Percentiles rank a stretch among this genome's conserved stretches.
phyloP scores from a whole-genome alignment of 2,113 vertebrate species.

The Dromiciops gliroides region DNA sequence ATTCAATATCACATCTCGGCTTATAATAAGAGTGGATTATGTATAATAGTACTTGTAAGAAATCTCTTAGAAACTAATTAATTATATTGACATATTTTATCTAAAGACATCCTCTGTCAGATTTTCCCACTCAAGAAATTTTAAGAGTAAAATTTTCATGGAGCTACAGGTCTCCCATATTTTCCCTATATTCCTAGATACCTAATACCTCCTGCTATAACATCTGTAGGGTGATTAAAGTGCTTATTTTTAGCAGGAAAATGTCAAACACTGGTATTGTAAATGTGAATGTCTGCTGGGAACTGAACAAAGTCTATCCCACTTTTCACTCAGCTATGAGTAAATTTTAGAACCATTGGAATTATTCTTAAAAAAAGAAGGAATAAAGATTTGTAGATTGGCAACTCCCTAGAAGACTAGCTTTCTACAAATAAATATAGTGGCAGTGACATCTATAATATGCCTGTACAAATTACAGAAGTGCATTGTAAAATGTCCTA shows the following conservation, averaged over 20 bases:
- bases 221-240: neutral
- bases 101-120: too few species aligned
- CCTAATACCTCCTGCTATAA: neutral
- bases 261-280: neutral
- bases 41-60: neutral
- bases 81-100: neutral
- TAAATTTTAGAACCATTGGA: neutral
- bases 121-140: neutral
- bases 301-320: neutral
- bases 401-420: neutral
- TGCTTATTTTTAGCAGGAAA: neutral
- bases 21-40: neutral
- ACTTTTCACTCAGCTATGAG: neutral
- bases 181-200: neutral
- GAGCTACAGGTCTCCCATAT: fast-evolving
- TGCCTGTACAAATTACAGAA: neutral
- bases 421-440: neutral
- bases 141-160: neutral
- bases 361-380: neutral
- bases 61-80: neutral
- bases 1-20: slow-evolving; percentile 5
- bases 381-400: neutral
- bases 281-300: neutral
- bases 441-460: neutral
- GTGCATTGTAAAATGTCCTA: neutral